phyloP scores from a whole-genome alignment of 1,140 invertebrate species.

The Ceratoteleas bidentatus region DNA sequence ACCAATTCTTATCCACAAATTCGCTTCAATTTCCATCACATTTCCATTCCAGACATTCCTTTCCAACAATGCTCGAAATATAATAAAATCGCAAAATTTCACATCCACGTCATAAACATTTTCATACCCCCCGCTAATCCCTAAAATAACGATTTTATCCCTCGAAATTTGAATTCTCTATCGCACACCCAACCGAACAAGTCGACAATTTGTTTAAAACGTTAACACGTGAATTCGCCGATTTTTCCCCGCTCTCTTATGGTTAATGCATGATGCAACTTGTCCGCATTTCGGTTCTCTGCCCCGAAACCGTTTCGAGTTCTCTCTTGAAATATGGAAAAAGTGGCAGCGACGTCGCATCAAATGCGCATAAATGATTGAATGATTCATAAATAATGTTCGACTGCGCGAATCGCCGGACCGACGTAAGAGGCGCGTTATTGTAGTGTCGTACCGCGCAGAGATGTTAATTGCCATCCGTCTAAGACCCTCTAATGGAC shows the following conservation, averaged over 20 bases:
- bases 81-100: too few relatives aligned
- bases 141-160: background rate
- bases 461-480: slow-evolving; percentile 8
- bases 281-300: background rate
- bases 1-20: too few relatives aligned
- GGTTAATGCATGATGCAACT: background rate
- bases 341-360: background rate
- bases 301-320: background rate
- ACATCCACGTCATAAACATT: too few relatives aligned
- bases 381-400: slow-evolving; percentile 23
- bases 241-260: background rate
- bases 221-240: background rate
- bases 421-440: background rate
- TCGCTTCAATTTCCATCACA: too few relatives aligned
- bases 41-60: too few relatives aligned
- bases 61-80: too few relatives aligned
- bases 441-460: background rate
- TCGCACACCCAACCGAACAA: too few relatives aligned
- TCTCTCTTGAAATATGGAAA: background rate
- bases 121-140: background rate
- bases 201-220: background rate
- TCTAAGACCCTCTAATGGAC: slow-evolving; percentile 3
- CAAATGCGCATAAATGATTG: slow-evolving; percentile 11
- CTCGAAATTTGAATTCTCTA: background rate
- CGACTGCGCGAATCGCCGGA: background rate